Conservation (phyloP, 1,140 invertebrate genomes). For the Archegozetes longisetosus region DNA sequence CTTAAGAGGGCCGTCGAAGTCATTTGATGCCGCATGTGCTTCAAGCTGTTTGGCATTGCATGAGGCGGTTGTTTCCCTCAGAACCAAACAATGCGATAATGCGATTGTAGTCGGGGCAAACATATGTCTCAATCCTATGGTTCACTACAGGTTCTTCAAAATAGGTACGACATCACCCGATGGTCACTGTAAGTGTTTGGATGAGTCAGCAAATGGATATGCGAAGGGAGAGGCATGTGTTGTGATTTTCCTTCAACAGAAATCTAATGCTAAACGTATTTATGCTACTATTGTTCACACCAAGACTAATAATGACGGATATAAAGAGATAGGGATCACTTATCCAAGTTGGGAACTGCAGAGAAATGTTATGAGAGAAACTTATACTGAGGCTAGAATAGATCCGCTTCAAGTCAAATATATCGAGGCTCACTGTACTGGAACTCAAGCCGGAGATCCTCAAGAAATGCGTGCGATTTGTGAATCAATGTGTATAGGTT, state of each 20-base stretch:
- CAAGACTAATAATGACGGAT: too few relatives aligned
- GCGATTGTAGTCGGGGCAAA: constrained; percentile 78
- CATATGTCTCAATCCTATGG: constrained; percentile 64
- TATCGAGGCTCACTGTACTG: too few relatives aligned
- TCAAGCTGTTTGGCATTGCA: constrained; percentile 11
- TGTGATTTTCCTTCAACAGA: constrained; percentile 35
- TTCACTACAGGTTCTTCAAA: constrained; percentile 62
- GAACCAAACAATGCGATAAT: constrained; percentile 27
- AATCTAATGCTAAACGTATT: constrained; percentile 38
- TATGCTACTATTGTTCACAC: too few relatives aligned
- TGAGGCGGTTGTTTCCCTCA: constrained; percentile 5
- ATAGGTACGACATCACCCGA: constrained; percentile 15
- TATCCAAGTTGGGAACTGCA: constrained; percentile 72
- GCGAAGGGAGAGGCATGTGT: constrained; percentile 32
- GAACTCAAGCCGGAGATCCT: too few relatives aligned
- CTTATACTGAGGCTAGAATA: constrained; percentile 75
- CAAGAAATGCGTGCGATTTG: too few relatives aligned
- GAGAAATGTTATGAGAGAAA: constrained; percentile 59
- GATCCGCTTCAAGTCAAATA: too few relatives aligned
- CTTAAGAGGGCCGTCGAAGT: constrained; percentile 71
- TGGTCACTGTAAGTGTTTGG: constrained; percentile 19
- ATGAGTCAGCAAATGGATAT: constrained; percentile 18
- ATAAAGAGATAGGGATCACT: too few relatives aligned
- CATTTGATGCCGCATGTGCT: constrained; percentile 77
- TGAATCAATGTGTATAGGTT: too few relatives aligned